Conservation (phyloP, 2,888 invertebrate genomes). For the Anticlea derivata region DNA sequence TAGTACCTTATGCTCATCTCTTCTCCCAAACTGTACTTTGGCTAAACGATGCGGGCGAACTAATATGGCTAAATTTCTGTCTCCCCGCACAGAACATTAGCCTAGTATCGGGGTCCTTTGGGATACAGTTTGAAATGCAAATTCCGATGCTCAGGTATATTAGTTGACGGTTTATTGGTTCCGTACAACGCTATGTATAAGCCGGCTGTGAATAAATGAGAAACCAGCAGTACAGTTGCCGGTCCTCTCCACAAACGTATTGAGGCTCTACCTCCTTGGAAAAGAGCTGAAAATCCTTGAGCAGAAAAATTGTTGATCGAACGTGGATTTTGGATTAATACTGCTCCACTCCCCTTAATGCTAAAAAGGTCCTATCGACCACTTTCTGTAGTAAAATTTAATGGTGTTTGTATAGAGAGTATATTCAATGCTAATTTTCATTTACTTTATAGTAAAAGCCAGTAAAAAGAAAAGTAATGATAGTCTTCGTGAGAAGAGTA, state of each 20-base stretch:
- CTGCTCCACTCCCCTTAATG: conserved; percentile 21
- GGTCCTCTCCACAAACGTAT: neutral
- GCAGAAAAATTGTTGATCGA: conserved; percentile 12
- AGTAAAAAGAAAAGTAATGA: conserved; percentile 8
- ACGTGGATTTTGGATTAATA: conserved; percentile 30
- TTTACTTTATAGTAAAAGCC: conserved; percentile 11
- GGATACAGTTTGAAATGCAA: conserved; percentile 72
- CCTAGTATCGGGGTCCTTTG: conserved; percentile 44
- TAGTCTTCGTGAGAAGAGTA: neutral
- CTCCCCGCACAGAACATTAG: conserved; percentile 54
- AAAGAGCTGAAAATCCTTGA: conserved; percentile 17
- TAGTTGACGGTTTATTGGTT: conserved; percentile 73
- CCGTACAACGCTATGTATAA: conserved; percentile 42
- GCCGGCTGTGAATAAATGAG: conserved; percentile 34
- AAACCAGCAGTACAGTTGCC: conserved; percentile 15
- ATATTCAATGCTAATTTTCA: conserved; percentile 13
- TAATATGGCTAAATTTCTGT: conserved; percentile 66
- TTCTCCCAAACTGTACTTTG: conserved; percentile 22
- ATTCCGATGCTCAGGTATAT: conserved; percentile 69
- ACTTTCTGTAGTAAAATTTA: conserved; percentile 24
- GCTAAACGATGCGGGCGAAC: conserved; percentile 49
- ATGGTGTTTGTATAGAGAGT: conserved; percentile 17
- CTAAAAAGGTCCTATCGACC: conserved; percentile 25
- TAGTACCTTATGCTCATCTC: conserved; percentile 9
- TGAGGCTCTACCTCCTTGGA: conserved; percentile 2